Evolutionary conservation across 2,888 invertebrate species (phyloP), one percentile per base, ranked within the genome.

Genomic region (Carterocephalus palaemon): DNA sequence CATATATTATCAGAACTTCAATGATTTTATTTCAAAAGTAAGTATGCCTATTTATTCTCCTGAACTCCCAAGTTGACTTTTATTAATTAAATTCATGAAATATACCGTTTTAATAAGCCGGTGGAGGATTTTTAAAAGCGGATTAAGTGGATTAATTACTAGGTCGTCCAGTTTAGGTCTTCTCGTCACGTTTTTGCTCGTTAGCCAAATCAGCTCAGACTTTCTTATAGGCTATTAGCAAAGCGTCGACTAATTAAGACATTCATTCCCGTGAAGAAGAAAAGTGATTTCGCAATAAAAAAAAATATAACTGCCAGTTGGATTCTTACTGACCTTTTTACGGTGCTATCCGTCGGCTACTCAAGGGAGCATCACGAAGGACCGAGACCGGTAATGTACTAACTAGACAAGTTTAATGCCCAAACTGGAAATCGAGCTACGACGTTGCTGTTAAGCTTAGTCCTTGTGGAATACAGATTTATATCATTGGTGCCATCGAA

Each of bases 101-200:
- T 12, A 12, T 12, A 2, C 26, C 7, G 12, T 10, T 19, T 10
- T 42, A 28, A 36, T 43, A 29, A 29, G 29, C 36, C 17, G 1
- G 29, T n/a, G 7, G 15, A 31, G 16, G 20, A 6, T 29, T 43
- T 36, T 36, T 29, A 29, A 43, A 33, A 43, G 29, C 36, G 16
- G 19, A 28, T 15, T 22, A 43, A 43, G 28, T 29, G 13, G 34
- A 15, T 36, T 42, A 20, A 36, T 20, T 36, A 36, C 36, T 36
- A 36, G 43, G 43, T 31, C 36, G 29, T 36, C 36, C 16, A 26
- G 43, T 29, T 36, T 29, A 43, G 36, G 13, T 36, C 36, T 43
- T 10, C 31, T 31, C 37, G 17, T 45, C 37, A 37, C 17, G 37
- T 37, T 45, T 45, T 45, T 45, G 45, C 43, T 43, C 43, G 36